Conservation (phyloP, 1,140 invertebrate genomes). For the Ceratitis capitata region DNA sequence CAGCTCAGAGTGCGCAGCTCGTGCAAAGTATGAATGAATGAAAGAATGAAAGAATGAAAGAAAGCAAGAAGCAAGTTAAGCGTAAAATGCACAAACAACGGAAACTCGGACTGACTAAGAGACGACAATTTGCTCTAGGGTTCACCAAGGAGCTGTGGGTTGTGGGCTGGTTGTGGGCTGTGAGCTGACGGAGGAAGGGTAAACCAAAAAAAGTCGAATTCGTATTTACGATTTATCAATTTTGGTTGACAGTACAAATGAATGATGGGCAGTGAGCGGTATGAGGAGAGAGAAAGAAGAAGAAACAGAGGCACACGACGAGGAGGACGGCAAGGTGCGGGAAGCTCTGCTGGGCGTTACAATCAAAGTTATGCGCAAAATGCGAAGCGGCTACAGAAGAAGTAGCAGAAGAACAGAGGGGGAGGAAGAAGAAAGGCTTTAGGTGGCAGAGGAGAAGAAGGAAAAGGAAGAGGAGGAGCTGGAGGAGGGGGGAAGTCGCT, state of each 20-base stretch:
- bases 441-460: no score
- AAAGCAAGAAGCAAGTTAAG: neutral
- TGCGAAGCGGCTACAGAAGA: no score
- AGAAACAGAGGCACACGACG: neutral
- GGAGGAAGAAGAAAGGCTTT: no score
- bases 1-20: no score
- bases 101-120: neutral
- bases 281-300: neutral
- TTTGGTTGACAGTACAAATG: neutral
- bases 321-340: neutral
- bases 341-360: neutral
- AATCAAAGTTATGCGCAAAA: neutral
- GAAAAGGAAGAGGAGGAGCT: no score
- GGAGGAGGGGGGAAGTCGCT: neutral
- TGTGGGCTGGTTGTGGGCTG: neutral
- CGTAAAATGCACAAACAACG: neutral
- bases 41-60: neutral
- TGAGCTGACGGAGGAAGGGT: neutral
- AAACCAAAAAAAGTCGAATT: neutral
- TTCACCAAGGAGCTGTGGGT: no score
- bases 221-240: constrained; percentile 7
- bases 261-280: neutral
- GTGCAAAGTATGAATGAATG: no score
- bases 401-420: no score
- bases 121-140: neutral